These are phyloP conservation scores for Lamprotornis superbus DNA, from an alignment of 2,113 vertebrate genomes.

Conservation along the genomic window DNA sequence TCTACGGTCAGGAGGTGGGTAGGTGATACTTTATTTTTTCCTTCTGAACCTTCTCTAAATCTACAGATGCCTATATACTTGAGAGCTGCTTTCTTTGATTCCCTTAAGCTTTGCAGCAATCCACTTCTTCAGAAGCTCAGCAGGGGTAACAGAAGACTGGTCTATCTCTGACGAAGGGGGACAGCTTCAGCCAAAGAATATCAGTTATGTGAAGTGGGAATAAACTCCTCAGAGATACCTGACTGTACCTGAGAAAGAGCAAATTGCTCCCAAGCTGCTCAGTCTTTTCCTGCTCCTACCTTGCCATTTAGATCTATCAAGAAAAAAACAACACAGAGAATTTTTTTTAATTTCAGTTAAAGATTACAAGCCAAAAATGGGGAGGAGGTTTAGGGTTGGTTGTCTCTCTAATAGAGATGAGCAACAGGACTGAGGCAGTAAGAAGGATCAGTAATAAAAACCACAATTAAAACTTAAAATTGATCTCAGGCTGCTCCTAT, in stretches of 20 bases:
- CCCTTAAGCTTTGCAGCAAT: background rate
- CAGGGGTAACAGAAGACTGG: background rate
- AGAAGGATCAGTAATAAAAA: background rate
- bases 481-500: background rate
- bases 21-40: background rate
- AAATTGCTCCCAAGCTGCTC: background rate
- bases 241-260: background rate
- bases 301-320: background rate
- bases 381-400: background rate
- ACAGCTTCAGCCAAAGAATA: background rate
- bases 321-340: background rate
- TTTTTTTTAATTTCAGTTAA: background rate
- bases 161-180: background rate
- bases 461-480: slow-evolving; percentile 15
- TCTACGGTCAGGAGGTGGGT: background rate
- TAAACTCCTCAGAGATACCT: background rate
- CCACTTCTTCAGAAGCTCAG: background rate
- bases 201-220: background rate
- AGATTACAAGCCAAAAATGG: background rate
- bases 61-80: background rate
- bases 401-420: background rate
- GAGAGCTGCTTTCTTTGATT: background rate
- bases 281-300: background rate
- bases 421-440: background rate
- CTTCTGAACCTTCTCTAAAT: background rate